Conservation (phyloP, 2,888 invertebrate genomes). For the Agrotis ipsilon region DNA sequence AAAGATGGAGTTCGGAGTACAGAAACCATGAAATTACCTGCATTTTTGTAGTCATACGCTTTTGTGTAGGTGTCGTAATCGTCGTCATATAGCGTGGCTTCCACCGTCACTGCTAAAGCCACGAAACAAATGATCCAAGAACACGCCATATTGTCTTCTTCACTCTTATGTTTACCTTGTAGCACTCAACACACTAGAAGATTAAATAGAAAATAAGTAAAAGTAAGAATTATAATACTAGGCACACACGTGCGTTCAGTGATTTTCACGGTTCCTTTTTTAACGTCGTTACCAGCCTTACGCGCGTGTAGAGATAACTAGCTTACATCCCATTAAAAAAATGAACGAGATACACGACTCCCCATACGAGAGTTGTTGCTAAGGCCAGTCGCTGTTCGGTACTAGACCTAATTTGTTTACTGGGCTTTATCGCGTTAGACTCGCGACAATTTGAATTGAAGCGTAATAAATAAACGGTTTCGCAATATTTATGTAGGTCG, state of each 20-base stretch:
- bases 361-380: conserved; percentile 20
- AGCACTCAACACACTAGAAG: conserved; percentile 65
- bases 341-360: conserved; percentile 38
- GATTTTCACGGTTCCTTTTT: conserved; percentile 73
- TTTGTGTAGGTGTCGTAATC: conserved; percentile 87
- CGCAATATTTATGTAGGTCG: conserved; percentile 10
- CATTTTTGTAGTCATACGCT: conserved; percentile 82
- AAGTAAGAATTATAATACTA: conserved; percentile 23
- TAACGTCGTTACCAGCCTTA: conserved; percentile 48
- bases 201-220: conserved; percentile 22
- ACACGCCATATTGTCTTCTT: conserved; percentile 74
- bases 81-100: conserved; percentile 85
- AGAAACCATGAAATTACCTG: conserved; percentile 76
- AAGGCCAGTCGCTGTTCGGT: conserved; percentile 31
- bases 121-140: conserved; percentile 78
- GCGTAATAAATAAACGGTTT: conserved; percentile 10
- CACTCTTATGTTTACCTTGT: conserved; percentile 53
- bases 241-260: conserved; percentile 38
- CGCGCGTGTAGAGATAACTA: conserved; percentile 46
- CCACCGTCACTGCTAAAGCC: conserved; percentile 73
- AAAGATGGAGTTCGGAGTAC: conserved; percentile 55
- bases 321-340: conserved; percentile 50
- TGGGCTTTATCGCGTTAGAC: conserved; percentile 14
- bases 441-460: conserved; percentile 18
- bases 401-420: conserved; percentile 45